Evolutionary conservation across 2,888 invertebrate species (phyloP).

Genomic region (Ophioninae sp.): DNA sequence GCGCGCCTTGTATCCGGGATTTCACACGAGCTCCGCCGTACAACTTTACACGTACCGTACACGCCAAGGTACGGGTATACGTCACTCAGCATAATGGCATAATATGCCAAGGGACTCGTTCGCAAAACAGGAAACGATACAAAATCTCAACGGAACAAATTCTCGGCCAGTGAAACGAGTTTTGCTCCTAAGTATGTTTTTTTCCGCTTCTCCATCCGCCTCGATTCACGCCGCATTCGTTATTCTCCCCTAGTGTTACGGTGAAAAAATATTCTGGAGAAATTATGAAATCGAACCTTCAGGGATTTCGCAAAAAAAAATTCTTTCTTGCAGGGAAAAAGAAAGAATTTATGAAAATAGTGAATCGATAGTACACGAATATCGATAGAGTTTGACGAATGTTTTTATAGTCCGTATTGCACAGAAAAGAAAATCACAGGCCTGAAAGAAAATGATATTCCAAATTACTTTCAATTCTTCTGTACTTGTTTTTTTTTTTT

Average conservation of each 20-base stretch:
- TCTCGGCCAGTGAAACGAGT: slow-evolving; percentile 22
- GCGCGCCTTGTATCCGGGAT: slow-evolving; percentile 64
- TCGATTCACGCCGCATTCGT: not conserved
- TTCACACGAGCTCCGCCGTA: slow-evolving; percentile 28
- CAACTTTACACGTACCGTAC: slow-evolving; percentile 28
- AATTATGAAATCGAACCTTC: not conserved
- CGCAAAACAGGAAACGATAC: slow-evolving; percentile 29
- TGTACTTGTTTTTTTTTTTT: too few species aligned
- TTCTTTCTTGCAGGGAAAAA: not conserved
- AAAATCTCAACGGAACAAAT: slow-evolving; percentile 47
- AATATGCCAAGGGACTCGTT: slow-evolving; percentile 26
- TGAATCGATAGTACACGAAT: too few species aligned
- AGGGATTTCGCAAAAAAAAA: not conserved
- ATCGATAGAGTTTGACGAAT: too few species aligned
- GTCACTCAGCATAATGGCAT: slow-evolving; percentile 15
- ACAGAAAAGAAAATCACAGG: too few species aligned
- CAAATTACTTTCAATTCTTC: too few species aligned
- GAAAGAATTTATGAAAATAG: too few species aligned
- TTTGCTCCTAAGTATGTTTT: slow-evolving; percentile 12
- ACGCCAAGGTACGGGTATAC: not conserved
- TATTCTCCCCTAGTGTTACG: not conserved
- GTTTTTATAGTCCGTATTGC: too few species aligned
- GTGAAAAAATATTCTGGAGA: not conserved
- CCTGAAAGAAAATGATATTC: too few species aligned
- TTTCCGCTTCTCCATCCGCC: slow-evolving; percentile 9